phyloP scores from a whole-genome alignment of 2,113 vertebrate genomes.

The Lophura nycthemera region DNA sequence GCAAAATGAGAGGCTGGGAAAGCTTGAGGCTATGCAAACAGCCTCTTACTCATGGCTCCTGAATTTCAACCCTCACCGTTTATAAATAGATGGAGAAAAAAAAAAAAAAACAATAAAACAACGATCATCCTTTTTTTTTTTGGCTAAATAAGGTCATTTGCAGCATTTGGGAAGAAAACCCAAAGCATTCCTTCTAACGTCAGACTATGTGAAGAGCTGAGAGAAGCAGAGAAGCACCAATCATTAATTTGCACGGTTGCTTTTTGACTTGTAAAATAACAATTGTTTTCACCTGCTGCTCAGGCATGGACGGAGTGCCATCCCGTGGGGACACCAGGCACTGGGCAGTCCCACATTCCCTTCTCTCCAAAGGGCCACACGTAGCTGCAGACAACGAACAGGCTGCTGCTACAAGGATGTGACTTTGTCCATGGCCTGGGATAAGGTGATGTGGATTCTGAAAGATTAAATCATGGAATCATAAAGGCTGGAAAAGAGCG shows the following conservation, averaged over 20 bases:
- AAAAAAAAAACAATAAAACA: neutral
- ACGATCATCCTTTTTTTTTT: neutral
- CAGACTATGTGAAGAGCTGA: neutral
- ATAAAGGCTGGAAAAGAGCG: too few species aligned
- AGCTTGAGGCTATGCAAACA: neutral
- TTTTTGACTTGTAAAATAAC: neutral
- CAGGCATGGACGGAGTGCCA: too few species aligned
- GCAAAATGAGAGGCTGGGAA: neutral
- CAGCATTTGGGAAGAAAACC: neutral
- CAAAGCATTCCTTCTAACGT: neutral
- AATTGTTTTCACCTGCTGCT: neutral
- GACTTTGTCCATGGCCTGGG: constrained; percentile 2
- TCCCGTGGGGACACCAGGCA: neutral
- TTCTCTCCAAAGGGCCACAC: neutral
- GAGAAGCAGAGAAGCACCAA: neutral
- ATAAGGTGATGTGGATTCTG: neutral
- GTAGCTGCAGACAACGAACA: neutral
- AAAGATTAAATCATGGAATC: neutral
- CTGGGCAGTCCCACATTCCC: neutral
- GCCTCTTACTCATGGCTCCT: neutral
- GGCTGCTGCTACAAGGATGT: neutral
- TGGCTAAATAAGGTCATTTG: neutral
- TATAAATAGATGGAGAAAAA: accelerated
- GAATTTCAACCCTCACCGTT: neutral
- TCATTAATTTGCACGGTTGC: neutral